Evolutionary conservation across 2,888 invertebrate species (phyloP), one percentile per base, ranked within the genome.

Genomic region (Eristalis pertinax): DNA sequence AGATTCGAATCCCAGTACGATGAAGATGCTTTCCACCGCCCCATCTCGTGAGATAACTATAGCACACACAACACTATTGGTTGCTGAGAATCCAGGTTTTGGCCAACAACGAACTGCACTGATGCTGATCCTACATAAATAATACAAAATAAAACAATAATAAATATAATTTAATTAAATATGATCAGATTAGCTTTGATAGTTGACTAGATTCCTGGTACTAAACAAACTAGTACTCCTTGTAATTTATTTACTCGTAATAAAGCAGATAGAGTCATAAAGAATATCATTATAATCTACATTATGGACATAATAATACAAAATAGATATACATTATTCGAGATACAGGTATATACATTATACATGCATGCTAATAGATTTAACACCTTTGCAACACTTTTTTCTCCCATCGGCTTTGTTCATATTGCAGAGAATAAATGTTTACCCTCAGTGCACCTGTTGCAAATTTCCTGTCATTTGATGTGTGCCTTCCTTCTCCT

Each of bases 371-470:
- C 50, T 50, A 81, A 74, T 84, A 79, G 64, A 62, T 74, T 79
- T 43, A 1, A 74, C 78, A 69, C 43, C 26, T 26, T 69, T 50
- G 26, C 26, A 67, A 29, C 50, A 68, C 11, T 13, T 15, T 35
- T 67, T 26, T 10, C 35, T 43, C 19, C 56, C 62, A 32, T 24
- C 43, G 43, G 24, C 65, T 74, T 82, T 70, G 74, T 72, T 83
- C 83, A 76, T 87, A 79, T 84, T 79, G 79, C 76, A 65, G 79
- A 72, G 76, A 87, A 84, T 87, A 76, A 87, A 87, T 87, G 87
- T 87, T 87, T 87, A 87, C 87, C 79, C 84, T 80, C 73, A 76
- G 87, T 87, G 79, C 87, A 87, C 87, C 87, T 87, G 87, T 87
- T 87, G 87, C 79, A 50, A 75, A 24, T 79, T 84, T 84, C 84